A percentile compares a stretch with the other conserved stretches of the same genome.
Conservation (phyloP, 2,888 invertebrate species). For the Archips xylosteana region DNA sequence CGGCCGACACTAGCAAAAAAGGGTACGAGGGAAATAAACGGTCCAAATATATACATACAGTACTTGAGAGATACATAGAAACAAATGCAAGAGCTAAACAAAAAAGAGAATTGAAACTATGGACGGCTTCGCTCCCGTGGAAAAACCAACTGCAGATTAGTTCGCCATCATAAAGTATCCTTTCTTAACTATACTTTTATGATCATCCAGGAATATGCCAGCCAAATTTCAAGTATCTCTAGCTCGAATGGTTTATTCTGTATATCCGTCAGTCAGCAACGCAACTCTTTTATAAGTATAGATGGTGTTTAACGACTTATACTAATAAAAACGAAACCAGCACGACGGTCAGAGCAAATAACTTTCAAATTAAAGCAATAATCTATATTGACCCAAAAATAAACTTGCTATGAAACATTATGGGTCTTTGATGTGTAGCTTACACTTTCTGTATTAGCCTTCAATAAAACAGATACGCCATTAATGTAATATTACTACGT, state of each 20-base stretch:
- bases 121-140: too few species aligned
- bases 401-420: constrained; percentile 11
- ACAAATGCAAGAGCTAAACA: constrained; percentile 11
- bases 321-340: constrained; percentile 37
- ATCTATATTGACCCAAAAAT: constrained; percentile 25
- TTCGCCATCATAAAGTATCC: too few species aligned
- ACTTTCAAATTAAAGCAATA: constrained; percentile 30
- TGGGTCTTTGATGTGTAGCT: constrained; percentile 8
- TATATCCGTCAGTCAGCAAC: too few species aligned
- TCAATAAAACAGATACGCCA: neutral
- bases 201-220: neutral
- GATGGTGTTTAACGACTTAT: constrained; percentile 18
- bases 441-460: neutral
- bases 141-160: too few species aligned
- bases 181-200: too few species aligned
- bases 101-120: neutral
- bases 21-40: constrained; percentile 41
- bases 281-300: too few species aligned
- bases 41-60: constrained; percentile 16
- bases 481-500: constrained; percentile 5
- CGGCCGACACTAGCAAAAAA: constrained; percentile 60
- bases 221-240: too few species aligned
- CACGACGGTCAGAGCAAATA: constrained; percentile 45
- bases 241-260: too few species aligned
- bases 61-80: neutral